Evolutionary conservation across 2,113 vertebrate genomes (phyloP).

Genomic region (Actenoides lindsayi): DNA sequence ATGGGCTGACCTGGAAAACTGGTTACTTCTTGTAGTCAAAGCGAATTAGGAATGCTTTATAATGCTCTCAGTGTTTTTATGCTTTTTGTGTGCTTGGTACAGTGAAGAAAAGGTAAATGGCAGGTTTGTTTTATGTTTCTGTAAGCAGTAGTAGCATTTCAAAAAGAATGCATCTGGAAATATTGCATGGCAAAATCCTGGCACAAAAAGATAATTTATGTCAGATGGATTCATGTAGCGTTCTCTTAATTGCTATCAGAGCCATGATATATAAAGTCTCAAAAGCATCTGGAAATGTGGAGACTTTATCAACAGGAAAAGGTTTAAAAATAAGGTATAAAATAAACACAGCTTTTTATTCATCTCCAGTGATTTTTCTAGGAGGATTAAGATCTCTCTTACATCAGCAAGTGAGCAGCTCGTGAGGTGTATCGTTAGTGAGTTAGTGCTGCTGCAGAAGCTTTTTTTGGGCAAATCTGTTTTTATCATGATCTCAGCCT

Average conservation of each 20-base stretch:
- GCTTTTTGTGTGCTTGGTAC: slow-evolving; percentile 38
- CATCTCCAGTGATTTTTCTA: not conserved
- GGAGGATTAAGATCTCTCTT: not conserved
- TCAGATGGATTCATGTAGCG: not conserved
- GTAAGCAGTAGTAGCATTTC: slow-evolving; percentile 17
- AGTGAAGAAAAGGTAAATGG: slow-evolving; percentile 24
- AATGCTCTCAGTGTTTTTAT: slow-evolving; percentile 62
- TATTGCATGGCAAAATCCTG: not conserved
- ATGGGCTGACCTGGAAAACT: slow-evolving; percentile 57
- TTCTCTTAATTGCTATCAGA: slow-evolving; percentile 20
- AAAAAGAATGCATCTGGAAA: slow-evolving; percentile 1
- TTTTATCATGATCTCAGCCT: not conserved
- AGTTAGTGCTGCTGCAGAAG: not conserved
- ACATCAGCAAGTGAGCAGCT: not conserved
- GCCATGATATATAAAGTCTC: not conserved
- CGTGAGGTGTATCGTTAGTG: not conserved
- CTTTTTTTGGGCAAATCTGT: not conserved
- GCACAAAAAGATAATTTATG: not conserved
- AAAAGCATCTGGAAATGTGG: not conserved
- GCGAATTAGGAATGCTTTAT: slow-evolving; percentile 63
- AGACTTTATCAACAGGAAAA: not conserved
- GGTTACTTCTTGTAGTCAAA: slow-evolving; percentile 56
- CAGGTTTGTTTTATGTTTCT: slow-evolving; percentile 48
- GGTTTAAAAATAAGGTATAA: not conserved
- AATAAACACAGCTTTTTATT: not conserved